Conservation (phyloP, 2,113 vertebrate species). For the Vidua macroura region DNA sequence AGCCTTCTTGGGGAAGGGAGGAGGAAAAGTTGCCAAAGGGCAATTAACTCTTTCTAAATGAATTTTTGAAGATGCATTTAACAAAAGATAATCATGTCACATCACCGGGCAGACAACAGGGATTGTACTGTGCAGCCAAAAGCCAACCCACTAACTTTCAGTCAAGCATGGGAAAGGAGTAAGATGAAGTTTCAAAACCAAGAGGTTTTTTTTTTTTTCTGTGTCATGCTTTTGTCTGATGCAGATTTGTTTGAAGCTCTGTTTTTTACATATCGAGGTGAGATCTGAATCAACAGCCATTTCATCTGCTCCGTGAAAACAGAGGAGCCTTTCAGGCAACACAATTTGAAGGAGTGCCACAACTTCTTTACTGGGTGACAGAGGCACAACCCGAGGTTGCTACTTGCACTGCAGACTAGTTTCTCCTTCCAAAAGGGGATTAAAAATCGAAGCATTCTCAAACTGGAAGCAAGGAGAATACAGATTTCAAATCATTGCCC, state of each 20-base stretch:
- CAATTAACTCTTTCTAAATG: conserved; percentile 64
- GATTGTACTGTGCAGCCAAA: conserved; percentile 38
- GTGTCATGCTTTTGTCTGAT: background rate
- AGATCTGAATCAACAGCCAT: background rate
- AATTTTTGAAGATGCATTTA: conserved; percentile 46
- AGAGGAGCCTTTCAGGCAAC: background rate
- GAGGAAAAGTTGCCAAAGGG: conserved; percentile 38
- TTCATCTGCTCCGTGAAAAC: background rate
- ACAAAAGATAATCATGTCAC: conserved; percentile 4
- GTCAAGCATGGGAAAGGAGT: conserved; percentile 17
- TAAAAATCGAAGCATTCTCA: background rate
- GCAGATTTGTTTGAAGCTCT: background rate
- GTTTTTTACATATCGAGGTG: background rate
- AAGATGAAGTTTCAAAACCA: conserved; percentile 15
- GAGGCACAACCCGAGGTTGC: background rate
- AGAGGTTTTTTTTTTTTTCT: background rate
- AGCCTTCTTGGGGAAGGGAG: conserved; percentile 48
- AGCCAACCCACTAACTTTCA: conserved; percentile 30
- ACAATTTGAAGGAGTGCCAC: background rate
- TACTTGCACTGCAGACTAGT: background rate
- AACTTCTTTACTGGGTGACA: background rate
- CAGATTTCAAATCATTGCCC: background rate
- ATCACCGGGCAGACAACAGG: conserved; percentile 38
- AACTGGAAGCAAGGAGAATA: background rate
- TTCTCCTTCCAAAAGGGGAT: background rate